Base-by-base conservation (phyloP, 2,888 invertebrate genomes). In the Apamea crenata region DNA sequence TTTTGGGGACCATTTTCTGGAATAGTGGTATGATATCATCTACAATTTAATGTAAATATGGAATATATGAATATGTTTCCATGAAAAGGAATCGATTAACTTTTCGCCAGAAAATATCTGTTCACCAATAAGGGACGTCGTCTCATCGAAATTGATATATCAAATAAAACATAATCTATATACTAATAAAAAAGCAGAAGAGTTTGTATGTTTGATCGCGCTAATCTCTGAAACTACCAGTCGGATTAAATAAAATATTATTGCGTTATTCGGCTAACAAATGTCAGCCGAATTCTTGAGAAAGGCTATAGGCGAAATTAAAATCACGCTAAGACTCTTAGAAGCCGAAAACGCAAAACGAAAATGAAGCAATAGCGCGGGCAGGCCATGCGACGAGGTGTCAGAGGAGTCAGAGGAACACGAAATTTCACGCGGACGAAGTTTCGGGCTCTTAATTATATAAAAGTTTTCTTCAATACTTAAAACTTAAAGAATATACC, bases 1-100 rank as follows among this genome's bases (percentile, higher is more conserved):
- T 83, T 82, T 83, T 65, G 25, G 77, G 74, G 61, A 29, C 50
- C 16, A 61, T 73, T 79, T 81, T 77, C 63, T 82, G n/a, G 50
- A 53, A 66, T 74, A 56, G 40, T 50, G 16, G 29, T 29, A 36
- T 29, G 7, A 29, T 29, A 7, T 16, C 29, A 71, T 72, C 40
- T 36, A 25, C 36, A 65, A 0, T 73, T 32, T 67, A n/a, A 67
- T 73, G 18, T 12, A 29, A 63, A 59, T 59, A 21, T 25, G 16
- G 21, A 21, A 47, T 47, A 69, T 69, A 69, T 29, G 7, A 50
- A 32, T 29, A 12, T 44, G 29, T 29, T 47, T 68, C 29, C n/a
- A 29, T 47, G 21, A 7, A 29, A 47, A 47, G 21, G 14, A 44
- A n/a, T 29, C 29, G 21, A 69, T 32, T 47, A 8, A 6, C 6